Conservation (phyloP, 2,113 vertebrate species). For the Oxyura jamaicensis region DNA sequence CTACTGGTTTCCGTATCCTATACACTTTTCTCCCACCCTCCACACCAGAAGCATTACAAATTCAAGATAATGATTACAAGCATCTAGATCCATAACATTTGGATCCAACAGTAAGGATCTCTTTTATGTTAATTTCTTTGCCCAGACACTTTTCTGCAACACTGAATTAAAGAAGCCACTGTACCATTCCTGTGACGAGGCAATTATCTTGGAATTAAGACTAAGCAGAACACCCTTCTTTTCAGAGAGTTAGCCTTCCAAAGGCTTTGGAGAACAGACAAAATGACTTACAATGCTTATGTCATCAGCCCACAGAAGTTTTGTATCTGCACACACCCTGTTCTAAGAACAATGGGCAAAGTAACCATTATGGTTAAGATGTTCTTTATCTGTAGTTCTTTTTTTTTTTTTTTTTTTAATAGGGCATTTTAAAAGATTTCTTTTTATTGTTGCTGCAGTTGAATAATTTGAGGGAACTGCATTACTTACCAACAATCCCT, state of each 20-base stretch:
- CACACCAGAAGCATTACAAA: neutral
- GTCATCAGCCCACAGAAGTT: neutral
- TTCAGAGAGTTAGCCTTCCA: neutral
- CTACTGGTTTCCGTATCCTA: neutral
- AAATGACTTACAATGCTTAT: neutral
- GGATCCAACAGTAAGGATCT: neutral
- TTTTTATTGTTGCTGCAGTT: neutral
- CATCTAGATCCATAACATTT: neutral
- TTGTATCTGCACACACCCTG: neutral
- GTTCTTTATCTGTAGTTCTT: neutral
- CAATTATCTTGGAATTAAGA: slow-evolving; percentile 29
- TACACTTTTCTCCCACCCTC: neutral
- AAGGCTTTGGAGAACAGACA: neutral
- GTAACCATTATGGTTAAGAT: neutral
- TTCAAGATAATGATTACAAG: neutral
- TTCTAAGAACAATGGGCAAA: neutral
- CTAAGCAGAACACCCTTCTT: neutral
- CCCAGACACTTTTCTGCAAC: slow-evolving; percentile 22
- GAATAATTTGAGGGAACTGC: neutral
- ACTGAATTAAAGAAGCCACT: neutral
- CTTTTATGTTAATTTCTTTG: neutral
- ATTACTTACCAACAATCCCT: neutral
- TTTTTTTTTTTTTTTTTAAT: neutral
- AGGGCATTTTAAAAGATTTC: neutral
- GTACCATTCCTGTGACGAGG: neutral